These are phyloP conservation scores for Brassicogethes aeneus DNA, from an alignment of 2,888 invertebrate genomes.

Conservation along the genomic window DNA sequence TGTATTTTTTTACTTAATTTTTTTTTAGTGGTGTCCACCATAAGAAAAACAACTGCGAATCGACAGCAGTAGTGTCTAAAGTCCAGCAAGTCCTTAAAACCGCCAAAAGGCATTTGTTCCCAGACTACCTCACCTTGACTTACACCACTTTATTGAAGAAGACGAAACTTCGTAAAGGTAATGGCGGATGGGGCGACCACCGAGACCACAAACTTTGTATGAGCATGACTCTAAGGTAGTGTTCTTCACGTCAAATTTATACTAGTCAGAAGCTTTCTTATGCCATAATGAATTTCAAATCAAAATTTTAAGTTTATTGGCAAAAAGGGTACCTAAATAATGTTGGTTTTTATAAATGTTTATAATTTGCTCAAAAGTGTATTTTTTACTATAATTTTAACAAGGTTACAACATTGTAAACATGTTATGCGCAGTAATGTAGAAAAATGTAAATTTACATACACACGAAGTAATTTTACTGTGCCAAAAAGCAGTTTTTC, in stretches of 20 bases:
- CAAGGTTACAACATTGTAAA: too few relatives aligned
- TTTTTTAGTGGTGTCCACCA: conserved; percentile 86
- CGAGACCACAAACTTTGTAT: conserved; percentile 78
- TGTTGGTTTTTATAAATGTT: too few relatives aligned
- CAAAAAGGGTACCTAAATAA: too few relatives aligned
- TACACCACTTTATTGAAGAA: conserved; percentile 61
- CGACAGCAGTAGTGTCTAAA: conserved; percentile 74
- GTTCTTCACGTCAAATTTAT: background rate
- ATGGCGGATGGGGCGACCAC: conserved; percentile 96
- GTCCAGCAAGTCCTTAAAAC: conserved; percentile 70
- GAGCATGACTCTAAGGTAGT: conserved; percentile 50
- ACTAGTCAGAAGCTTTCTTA: too few relatives aligned
- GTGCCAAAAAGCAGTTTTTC: too few relatives aligned
- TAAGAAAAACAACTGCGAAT: conserved; percentile 85
- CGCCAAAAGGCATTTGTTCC: conserved; percentile 63
- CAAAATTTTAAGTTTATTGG: too few relatives aligned
- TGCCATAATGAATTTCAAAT: too few relatives aligned
- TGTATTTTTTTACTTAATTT: conserved; percentile 7
- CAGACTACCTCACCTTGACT: conserved; percentile 56
- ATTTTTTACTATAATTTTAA: too few relatives aligned
- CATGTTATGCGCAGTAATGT: too few relatives aligned
- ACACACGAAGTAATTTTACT: too few relatives aligned
- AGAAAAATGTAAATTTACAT: too few relatives aligned
- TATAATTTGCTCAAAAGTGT: too few relatives aligned
- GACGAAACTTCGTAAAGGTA: conserved; percentile 73